phyloP scores from a whole-genome alignment of 2,113 vertebrate genomes.

The Nematolebias whitei region DNA sequence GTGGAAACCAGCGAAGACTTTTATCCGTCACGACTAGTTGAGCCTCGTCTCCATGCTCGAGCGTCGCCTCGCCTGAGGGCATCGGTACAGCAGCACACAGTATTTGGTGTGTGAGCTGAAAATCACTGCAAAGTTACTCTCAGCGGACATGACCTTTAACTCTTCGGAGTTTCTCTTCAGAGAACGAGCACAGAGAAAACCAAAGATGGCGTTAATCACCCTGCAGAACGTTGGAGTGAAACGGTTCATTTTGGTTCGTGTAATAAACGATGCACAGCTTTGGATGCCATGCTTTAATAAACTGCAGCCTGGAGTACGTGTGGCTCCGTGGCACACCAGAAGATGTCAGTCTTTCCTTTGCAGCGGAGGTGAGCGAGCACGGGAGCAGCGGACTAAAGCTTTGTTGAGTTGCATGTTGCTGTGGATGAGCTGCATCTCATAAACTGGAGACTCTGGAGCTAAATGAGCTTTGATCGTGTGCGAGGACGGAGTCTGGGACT shows the following conservation, averaged over 20 bases:
- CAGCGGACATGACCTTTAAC: constrained; percentile 9
- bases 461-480: not conserved
- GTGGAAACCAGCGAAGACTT: too few relatives aligned
- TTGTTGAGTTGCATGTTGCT: constrained; percentile 18
- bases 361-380: not conserved
- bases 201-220: constrained; percentile 17
- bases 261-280: constrained; percentile 41
- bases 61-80: not conserved
- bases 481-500: constrained; percentile 2
- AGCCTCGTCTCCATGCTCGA: too few relatives aligned
- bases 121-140: not conserved
- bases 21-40: too few relatives aligned
- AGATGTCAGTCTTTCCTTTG: constrained; percentile 75
- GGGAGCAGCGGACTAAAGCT: constrained; percentile 4
- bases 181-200: constrained; percentile 12
- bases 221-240: constrained; percentile 49
- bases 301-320: constrained; percentile 13
- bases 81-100: not conserved
- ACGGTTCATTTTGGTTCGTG: constrained; percentile 34
- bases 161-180: constrained; percentile 17
- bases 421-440: constrained; percentile 4
- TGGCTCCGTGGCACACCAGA: constrained; percentile 39
- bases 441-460: not conserved
- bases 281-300: constrained; percentile 24
- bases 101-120: not conserved